Conservation (phyloP, 2,888 invertebrate genomes). For the Druceiella hillmani region DNA sequence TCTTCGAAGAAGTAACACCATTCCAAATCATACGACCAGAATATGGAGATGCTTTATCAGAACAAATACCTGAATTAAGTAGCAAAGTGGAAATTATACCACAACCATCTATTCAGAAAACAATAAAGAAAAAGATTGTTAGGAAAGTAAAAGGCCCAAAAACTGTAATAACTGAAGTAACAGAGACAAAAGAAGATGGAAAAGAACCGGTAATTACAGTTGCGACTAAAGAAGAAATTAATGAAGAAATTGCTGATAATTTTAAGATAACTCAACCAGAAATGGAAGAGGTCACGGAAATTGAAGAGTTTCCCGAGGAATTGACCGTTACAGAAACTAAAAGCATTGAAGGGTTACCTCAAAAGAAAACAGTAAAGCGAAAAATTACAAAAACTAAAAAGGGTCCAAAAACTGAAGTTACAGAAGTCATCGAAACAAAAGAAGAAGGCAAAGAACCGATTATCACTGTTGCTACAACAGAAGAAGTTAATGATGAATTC, state of each 20-base stretch:
- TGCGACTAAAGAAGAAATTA: conserved; percentile 25
- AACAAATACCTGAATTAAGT: conserved; percentile 19
- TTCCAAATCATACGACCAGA: too few relatives aligned
- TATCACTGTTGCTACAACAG: conserved; percentile 26
- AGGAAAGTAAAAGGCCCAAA: not conserved
- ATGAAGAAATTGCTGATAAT: conserved; percentile 24
- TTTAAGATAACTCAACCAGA: conserved; percentile 24
- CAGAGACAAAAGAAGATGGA: not conserved
- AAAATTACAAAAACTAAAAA: conserved; percentile 29
- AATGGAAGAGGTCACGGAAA: conserved; percentile 26
- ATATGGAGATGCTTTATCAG: too few relatives aligned
- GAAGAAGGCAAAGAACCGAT: conserved; percentile 28
- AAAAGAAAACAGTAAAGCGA: conserved; percentile 28
- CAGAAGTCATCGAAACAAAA: conserved; percentile 30
- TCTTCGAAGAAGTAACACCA: conserved; percentile 21
- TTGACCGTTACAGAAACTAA: conserved; percentile 28
- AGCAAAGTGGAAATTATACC: conserved; percentile 22
- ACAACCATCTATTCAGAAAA: not conserved
- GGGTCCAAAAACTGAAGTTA: conserved; percentile 30
- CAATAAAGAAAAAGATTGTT: not conserved
- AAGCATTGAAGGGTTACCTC: conserved; percentile 24
- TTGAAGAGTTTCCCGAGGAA: conserved; percentile 22
- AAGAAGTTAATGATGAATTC: conserved; percentile 12
- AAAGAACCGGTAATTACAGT: conserved; percentile 26
- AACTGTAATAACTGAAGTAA: not conserved